A percentile compares a stretch with the other conserved stretches of the same genome.
Evolutionary conservation across 2,888 invertebrate species (phyloP).

Genomic region (Gymnocheta viridis): DNA sequence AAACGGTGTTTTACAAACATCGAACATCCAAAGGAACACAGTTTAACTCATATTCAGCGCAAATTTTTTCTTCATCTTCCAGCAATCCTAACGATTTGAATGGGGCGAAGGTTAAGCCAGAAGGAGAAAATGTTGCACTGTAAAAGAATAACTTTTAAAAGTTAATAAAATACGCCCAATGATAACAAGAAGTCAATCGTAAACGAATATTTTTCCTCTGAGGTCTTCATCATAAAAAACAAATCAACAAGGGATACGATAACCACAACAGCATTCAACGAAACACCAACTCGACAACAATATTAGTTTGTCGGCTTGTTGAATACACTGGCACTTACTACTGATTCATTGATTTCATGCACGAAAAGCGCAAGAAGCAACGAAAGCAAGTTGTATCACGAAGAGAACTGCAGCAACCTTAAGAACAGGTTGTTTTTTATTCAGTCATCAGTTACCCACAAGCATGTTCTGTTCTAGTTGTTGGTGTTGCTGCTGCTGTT

Average conservation of each 20-base stretch:
- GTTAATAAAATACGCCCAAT: slow-evolving; percentile 82
- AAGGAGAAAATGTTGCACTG: background rate
- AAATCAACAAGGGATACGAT: background rate
- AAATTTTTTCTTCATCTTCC: background rate
- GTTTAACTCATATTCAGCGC: slow-evolving; percentile 18
- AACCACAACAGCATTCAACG: background rate
- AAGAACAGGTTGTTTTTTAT: too few species aligned
- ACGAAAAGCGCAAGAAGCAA: slow-evolving; percentile 46
- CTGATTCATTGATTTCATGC: slow-evolving; percentile 69
- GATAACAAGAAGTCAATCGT: slow-evolving; percentile 78
- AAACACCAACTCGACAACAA: slow-evolving; percentile 20
- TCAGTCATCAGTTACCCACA: too few species aligned
- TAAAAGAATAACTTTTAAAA: slow-evolving; percentile 75
- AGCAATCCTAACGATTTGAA: too few species aligned
- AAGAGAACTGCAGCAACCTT: too few species aligned
- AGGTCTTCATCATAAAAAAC: slow-evolving; percentile 77
- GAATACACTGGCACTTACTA: slow-evolving; percentile 39
- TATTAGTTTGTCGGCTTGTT: slow-evolving; percentile 21
- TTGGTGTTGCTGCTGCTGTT: too few species aligned
- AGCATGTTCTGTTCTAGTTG: too few species aligned
- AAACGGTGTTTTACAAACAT: slow-evolving; percentile 33
- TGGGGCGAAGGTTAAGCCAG: background rate
- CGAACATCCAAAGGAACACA: slow-evolving; percentile 19
- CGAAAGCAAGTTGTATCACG: background rate
- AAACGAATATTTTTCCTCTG: slow-evolving; percentile 77